These are phyloP conservation scores for Lichenostomus cassidix DNA, from an alignment of 2,113 vertebrate genomes.

Conservation along the genomic window DNA sequence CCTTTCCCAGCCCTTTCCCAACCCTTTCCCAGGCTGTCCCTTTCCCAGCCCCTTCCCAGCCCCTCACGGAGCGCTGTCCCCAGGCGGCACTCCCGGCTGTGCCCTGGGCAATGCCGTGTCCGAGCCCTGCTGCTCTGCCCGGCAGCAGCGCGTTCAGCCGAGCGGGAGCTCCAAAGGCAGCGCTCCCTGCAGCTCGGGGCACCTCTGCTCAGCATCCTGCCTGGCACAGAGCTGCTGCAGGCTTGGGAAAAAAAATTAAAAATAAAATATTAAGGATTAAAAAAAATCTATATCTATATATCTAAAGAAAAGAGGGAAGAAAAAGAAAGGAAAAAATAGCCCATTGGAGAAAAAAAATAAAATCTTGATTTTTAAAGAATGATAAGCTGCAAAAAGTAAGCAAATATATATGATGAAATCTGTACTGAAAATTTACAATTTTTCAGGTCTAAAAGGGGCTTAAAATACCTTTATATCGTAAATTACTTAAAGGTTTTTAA, in stretches of 20 bases:
- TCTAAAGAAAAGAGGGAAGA: not conserved
- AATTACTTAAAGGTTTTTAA: not conserved
- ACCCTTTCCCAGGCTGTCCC: not conserved
- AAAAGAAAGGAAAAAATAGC: not conserved
- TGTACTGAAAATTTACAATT: not conserved
- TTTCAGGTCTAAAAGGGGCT: not conserved
- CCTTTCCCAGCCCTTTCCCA: not conserved
- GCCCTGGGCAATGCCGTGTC: not conserved
- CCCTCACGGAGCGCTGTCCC: accelerated
- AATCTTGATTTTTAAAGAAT: not conserved
- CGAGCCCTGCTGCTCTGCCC: not conserved
- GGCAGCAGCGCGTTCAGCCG: accelerated
- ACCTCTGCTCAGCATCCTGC: not conserved
- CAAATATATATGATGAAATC: not conserved
- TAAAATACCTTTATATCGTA: not conserved
- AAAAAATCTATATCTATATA: not conserved
- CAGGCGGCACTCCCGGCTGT: not conserved
- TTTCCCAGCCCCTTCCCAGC: not conserved
- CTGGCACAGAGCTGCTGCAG: not conserved
- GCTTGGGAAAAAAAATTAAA: accelerated
- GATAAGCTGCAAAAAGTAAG: not conserved
- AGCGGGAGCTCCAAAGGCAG: not conserved
- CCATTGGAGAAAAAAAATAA: accelerated
- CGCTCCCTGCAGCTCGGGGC: not conserved
- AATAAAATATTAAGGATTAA: no score